Evolutionary conservation across 2,113 vertebrate species (phyloP).

Genomic region (Coryphaenoides rupestris): DNA sequence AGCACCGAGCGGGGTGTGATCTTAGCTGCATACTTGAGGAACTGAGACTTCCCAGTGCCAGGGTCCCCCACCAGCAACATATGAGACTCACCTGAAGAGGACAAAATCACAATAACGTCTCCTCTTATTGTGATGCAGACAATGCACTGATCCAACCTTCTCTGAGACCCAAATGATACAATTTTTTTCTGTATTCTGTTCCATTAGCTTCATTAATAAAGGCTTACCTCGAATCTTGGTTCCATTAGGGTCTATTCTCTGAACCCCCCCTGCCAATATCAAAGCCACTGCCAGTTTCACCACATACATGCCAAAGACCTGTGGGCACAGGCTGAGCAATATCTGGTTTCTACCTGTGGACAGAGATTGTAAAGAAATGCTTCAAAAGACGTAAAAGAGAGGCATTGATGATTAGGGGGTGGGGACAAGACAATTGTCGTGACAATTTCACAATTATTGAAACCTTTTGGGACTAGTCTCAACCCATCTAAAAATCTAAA

Average conservation of each 20-base stretch:
- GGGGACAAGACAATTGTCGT: too few species aligned
- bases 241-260: conserved; percentile 87
- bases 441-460: too few species aligned
- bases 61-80: conserved; percentile 94
- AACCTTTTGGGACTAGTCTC: too few species aligned
- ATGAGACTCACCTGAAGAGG: conserved; percentile 86
- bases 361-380: background rate
- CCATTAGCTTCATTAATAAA: too few species aligned
- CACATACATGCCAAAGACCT: conserved; percentile 94
- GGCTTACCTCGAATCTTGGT: conserved; percentile 84
- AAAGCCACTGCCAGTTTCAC: conserved; percentile 92
- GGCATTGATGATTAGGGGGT: background rate
- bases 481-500: too few species aligned
- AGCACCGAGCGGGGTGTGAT: conserved; percentile 90
- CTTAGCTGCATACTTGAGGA: conserved; percentile 96
- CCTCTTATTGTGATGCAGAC: background rate
- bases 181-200: too few species aligned
- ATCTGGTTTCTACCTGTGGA: conserved; percentile 88
- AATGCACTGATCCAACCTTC: background rate
- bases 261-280: conserved; percentile 93
- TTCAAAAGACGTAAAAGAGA: background rate
- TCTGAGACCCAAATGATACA: too few species aligned
- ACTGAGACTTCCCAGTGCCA: conserved; percentile 96
- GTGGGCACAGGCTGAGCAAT: conserved; percentile 90
- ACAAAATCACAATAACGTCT: background rate